Conservation (phyloP, 2,113 vertebrate species). For the Rhinopithecus roxellana region DNA sequence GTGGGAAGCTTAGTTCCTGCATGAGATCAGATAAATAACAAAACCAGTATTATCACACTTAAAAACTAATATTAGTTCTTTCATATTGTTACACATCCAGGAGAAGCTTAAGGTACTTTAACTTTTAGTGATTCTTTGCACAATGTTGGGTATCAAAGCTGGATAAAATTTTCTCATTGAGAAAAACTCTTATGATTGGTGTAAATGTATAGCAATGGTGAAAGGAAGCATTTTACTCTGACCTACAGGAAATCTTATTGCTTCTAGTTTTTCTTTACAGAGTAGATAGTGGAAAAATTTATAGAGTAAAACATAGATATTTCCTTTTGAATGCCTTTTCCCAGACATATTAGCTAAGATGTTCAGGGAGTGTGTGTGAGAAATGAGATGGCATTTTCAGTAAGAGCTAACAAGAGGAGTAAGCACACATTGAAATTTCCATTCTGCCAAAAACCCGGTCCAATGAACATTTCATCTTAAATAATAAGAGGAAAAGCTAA, state of each 20-base stretch:
- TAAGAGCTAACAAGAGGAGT: background rate
- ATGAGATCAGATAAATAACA: background rate
- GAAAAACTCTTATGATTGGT: background rate
- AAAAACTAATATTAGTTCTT: background rate
- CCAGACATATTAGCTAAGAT: background rate
- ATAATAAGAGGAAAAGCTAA: conserved; percentile 22
- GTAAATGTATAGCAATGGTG: background rate
- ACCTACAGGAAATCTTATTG: background rate
- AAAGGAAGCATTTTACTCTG: conserved; percentile 14
- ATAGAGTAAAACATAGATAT: background rate
- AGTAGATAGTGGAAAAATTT: background rate
- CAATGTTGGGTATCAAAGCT: background rate
- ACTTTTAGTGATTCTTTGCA: background rate
- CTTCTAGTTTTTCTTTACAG: background rate
- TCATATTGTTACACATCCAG: background rate
- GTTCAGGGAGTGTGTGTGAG: background rate
- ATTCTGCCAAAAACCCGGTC: background rate
- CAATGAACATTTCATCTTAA: background rate
- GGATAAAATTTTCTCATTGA: background rate
- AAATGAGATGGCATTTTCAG: background rate
- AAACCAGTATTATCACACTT: background rate
- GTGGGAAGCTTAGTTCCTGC: background rate
- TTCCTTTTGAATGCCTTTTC: conserved; percentile 2
- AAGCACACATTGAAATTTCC: background rate
- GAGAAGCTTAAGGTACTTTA: background rate